Evolutionary conservation across 2,888 invertebrate genomes (phyloP).

Genomic region (Lepidochitona cinerea): DNA sequence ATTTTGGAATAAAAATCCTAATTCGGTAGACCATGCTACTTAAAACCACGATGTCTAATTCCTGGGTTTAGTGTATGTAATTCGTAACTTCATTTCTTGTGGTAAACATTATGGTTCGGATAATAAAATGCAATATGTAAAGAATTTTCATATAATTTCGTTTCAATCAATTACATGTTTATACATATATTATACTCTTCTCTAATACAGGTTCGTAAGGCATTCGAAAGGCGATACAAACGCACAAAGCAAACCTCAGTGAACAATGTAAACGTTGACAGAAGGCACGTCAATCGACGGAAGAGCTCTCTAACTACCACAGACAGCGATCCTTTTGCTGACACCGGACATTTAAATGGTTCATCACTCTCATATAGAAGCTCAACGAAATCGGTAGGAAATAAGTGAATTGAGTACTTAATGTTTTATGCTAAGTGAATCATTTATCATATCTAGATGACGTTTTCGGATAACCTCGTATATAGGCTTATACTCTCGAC

Average conservation of each 20-base stretch:
- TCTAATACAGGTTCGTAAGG: conserved; percentile 45
- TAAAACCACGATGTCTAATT: too few relatives aligned
- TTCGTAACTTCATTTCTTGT: too few relatives aligned
- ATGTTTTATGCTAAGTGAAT: too few relatives aligned
- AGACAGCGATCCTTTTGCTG: background rate
- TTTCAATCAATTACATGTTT: background rate
- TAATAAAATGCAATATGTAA: background rate
- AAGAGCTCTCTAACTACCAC: background rate
- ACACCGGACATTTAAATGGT: background rate
- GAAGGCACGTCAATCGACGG: background rate
- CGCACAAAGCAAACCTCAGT: conserved; percentile 10
- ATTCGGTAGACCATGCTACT: too few relatives aligned
- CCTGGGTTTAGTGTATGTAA: too few relatives aligned
- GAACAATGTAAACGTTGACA: background rate
- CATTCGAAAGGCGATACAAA: conserved; percentile 45
- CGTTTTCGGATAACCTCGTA: too few relatives aligned
- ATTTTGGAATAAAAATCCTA: too few relatives aligned
- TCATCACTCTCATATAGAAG: background rate
- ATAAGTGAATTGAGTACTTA: too few relatives aligned
- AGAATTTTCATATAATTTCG: too few relatives aligned
- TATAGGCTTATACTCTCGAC: too few relatives aligned
- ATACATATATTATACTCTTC: too few relatives aligned
- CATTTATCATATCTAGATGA: too few relatives aligned
- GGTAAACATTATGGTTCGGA: background rate
- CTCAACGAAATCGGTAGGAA: background rate